Evolutionary conservation across 2,113 vertebrate genomes (phyloP).

Genomic region (Heptranchias perlo): DNA sequence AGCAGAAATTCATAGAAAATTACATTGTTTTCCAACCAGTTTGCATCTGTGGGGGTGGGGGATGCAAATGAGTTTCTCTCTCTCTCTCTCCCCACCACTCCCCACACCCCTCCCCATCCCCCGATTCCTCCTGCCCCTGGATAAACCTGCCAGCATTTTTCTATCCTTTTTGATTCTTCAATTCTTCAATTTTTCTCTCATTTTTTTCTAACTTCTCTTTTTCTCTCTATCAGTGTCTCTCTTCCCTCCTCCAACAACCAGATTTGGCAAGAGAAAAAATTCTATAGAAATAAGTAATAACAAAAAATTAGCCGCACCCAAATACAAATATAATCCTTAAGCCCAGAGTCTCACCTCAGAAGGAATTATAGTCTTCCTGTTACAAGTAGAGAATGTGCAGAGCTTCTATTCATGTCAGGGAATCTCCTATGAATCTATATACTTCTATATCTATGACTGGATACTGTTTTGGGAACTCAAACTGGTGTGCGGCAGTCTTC

Average conservation of each 20-base stretch:
- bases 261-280: too few relatives aligned
- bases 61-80: not conserved
- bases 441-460: too few relatives aligned
- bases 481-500: too few relatives aligned
- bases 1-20: constrained; percentile 4
- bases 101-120: not conserved
- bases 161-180: too few relatives aligned
- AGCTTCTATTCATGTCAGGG: too few relatives aligned
- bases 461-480: too few relatives aligned
- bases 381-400: not conserved
- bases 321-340: not conserved
- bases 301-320: not conserved
- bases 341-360: not conserved
- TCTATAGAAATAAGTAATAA: not conserved
- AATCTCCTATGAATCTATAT: too few relatives aligned
- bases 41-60: not conserved
- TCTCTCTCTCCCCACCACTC: not conserved
- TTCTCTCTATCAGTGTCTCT: not conserved
- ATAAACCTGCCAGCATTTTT: not conserved
- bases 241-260: not conserved
- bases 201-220: not conserved
- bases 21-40: too few relatives aligned
- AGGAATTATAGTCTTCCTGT: not conserved
- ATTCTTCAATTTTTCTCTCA: too few relatives aligned
- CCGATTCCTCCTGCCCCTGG: not conserved